Percentiles rank a stretch among this genome's conserved stretches.
Conservation (phyloP, 2,888 invertebrate genomes). For the Laspeyria flexula region DNA sequence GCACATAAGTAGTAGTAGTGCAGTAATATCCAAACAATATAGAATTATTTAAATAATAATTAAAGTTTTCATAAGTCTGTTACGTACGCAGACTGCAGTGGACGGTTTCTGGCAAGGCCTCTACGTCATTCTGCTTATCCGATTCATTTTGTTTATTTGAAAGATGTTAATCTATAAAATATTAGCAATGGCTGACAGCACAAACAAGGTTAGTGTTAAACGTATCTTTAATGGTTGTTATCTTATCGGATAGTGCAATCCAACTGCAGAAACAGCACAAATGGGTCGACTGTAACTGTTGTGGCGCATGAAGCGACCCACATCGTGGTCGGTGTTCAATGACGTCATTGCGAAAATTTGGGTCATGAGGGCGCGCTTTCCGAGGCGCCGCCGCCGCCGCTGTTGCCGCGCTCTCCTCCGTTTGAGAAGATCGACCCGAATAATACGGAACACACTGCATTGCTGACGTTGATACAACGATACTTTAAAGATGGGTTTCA, state of each 20-base stretch:
- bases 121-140: slow-evolving; percentile 16
- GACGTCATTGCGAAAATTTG: slow-evolving; percentile 80
- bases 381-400: slow-evolving; percentile 48
- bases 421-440: slow-evolving; percentile 48
- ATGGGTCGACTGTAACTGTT: slow-evolving; percentile 48
- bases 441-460: slow-evolving; percentile 26
- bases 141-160: slow-evolving; percentile 23
- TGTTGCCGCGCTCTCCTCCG: slow-evolving; percentile 34
- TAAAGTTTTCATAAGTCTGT: background rate
- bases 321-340: slow-evolving; percentile 69
- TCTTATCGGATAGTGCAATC: slow-evolving; percentile 45
- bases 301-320: slow-evolving; percentile 65
- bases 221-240: slow-evolving; percentile 33
- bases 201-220: slow-evolving; percentile 28
- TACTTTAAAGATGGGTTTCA: background rate
- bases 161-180: slow-evolving; percentile 14
- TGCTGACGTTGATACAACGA: slow-evolving; percentile 6
- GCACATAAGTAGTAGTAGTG: no score
- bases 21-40: no score
- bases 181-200: slow-evolving; percentile 2
- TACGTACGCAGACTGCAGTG: background rate
- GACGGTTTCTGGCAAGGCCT: slow-evolving; percentile 13
- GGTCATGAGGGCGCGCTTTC: slow-evolving; percentile 74
- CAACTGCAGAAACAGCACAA: slow-evolving; percentile 34
- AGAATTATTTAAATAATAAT: background rate